phyloP scores from a whole-genome alignment of 2,888 invertebrate genomes.

The Cosmia trapezina region DNA sequence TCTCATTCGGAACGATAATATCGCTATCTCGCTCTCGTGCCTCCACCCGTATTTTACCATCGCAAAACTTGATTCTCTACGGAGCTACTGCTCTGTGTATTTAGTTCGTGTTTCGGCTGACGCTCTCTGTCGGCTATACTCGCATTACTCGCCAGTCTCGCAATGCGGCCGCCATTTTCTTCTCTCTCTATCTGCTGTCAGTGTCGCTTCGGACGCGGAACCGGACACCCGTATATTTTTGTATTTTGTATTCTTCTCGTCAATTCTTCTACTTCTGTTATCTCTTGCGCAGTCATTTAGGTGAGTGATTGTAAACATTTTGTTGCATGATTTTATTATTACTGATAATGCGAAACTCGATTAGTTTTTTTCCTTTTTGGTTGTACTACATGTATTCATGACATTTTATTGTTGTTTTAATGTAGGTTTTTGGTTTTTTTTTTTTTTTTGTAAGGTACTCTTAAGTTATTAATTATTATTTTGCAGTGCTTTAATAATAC shows the following conservation, averaged over 20 bases:
- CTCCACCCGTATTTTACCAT: constrained; percentile 47
- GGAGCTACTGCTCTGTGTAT: constrained; percentile 66
- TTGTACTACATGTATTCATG: not conserved
- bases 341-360: not conserved
- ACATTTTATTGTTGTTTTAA: not conserved
- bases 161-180: constrained; percentile 86
- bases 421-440: not conserved
- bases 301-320: constrained; percentile 66
- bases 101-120: constrained; percentile 75
- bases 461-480: not conserved
- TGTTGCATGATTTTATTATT: constrained; percentile 14
- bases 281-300: constrained; percentile 68
- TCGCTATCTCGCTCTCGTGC: constrained; percentile 67
- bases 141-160: constrained; percentile 40
- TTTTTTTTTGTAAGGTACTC: not conserved
- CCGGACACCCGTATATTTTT: constrained; percentile 75
- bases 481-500: not conserved
- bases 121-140: constrained; percentile 72
- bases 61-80: constrained; percentile 66
- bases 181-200: constrained; percentile 87
- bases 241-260: constrained; percentile 78
- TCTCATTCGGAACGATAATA: constrained; percentile 36
- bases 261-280: constrained; percentile 81
- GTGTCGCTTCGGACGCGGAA: constrained; percentile 79
- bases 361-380: not conserved